Conservation (phyloP, 2,797 vertebrate species). For the Acanthurus tractus region DNA sequence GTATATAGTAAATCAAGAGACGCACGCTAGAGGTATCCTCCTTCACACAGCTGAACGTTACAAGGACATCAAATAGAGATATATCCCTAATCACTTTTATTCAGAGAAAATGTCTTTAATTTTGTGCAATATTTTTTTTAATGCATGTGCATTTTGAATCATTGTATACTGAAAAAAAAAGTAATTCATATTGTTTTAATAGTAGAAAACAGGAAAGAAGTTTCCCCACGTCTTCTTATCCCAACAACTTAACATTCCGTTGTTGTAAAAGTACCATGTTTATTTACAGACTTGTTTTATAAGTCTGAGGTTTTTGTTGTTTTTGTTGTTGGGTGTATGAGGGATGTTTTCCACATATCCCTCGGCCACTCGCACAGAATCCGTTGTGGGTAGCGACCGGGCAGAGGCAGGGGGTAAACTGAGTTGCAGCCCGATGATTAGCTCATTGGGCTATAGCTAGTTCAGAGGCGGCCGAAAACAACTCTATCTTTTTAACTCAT, state of each 20-base stretch:
- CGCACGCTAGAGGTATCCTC: conserved; percentile 69
- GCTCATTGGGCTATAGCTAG: conserved; percentile 41
- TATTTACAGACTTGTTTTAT: conserved; percentile 99
- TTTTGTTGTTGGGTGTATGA: conserved; percentile 66
- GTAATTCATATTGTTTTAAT: conserved; percentile 82
- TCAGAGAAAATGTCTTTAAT: conserved; percentile 82
- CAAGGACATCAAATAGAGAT: conserved; percentile 62
- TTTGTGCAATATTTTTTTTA: conserved; percentile 97
- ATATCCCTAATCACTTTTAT: conserved; percentile 82
- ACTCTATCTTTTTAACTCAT: conserved; percentile 50
- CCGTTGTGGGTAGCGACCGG: conserved; percentile 27
- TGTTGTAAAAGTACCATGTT: conserved; percentile 87
- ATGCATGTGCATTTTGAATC: conserved; percentile 93
- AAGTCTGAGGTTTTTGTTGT: conserved; percentile 89
- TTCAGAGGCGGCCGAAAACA: conserved; percentile 43
- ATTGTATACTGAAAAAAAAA: conserved; percentile 87
- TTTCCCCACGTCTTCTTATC: conserved; percentile 79
- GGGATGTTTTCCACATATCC: conserved; percentile 74
- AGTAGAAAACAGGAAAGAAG: conserved; percentile 73
- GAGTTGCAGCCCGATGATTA: conserved; percentile 31
- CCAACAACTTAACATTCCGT: conserved; percentile 91
- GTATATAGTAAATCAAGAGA: conserved; percentile 79
- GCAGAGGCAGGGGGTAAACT: conserved; percentile 5
- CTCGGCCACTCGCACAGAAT: conserved; percentile 48
- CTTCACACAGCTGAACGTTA: conserved; percentile 65